phyloP scores from a whole-genome alignment of 2,113 vertebrate species.

The Oncorhynchus keta region DNA sequence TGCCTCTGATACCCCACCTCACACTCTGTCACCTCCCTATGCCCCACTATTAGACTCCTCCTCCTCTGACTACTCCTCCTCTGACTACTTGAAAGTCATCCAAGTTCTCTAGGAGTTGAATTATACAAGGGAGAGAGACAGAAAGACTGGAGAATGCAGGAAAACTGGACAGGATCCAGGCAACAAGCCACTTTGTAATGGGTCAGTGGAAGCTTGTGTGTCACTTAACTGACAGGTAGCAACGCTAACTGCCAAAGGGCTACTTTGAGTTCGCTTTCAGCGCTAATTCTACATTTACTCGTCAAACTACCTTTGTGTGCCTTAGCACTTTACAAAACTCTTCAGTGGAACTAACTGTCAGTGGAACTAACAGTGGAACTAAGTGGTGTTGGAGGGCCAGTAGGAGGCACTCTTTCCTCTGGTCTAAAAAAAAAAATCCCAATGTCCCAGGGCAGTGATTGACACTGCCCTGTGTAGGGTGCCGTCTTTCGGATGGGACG shows the following conservation, averaged over 20 bases:
- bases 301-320: too few species aligned
- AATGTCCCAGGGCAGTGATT: too few species aligned
- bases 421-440: too few species aligned
- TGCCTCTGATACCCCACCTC: too few species aligned
- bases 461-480: too few species aligned
- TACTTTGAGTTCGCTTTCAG: not conserved
- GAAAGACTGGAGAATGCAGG: not conserved
- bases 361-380: too few species aligned
- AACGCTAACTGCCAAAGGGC: not conserved
- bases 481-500: too few species aligned
- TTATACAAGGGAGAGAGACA: not conserved
- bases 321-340: too few species aligned
- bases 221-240: not conserved
- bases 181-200: not conserved
- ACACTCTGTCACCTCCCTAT: not conserved
- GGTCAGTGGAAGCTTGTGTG: not conserved
- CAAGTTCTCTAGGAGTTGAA: not conserved
- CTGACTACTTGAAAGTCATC: not conserved
- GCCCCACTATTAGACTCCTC: not conserved
- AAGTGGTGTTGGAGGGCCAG: too few species aligned
- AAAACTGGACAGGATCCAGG: not conserved
- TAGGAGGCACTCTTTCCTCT: too few species aligned
- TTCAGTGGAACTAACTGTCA: too few species aligned
- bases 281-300: too few species aligned
- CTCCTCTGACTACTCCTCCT: not conserved